Percentiles rank a stretch among this genome's conserved stretches.
These are phyloP conservation scores for Orthonevra nobilis DNA, from an alignment of 2,888 invertebrate species.

Conservation along the genomic window DNA sequence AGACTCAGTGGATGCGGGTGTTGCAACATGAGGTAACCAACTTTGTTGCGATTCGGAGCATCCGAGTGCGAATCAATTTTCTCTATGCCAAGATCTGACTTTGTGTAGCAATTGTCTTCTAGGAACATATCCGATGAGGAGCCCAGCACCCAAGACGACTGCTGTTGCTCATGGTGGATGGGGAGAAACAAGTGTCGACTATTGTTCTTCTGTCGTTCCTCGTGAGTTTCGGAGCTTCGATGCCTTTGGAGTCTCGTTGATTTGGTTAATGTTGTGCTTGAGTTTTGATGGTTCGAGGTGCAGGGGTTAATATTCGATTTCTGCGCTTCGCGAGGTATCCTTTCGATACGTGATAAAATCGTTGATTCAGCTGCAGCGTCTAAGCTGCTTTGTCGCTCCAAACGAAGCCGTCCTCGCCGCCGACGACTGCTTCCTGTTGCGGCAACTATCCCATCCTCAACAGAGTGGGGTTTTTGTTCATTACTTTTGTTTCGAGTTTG, in stretches of 20 bases:
- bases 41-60: constrained; percentile 46
- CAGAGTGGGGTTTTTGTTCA: constrained; percentile 73
- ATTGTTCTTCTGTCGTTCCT: constrained; percentile 78
- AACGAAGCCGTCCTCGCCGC: constrained; percentile 73
- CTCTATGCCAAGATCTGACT: constrained; percentile 80
- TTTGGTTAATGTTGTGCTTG: constrained; percentile 67
- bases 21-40: constrained; percentile 68
- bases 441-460: constrained; percentile 73
- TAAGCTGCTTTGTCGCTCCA: constrained; percentile 78
- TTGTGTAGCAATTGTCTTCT: constrained; percentile 79
- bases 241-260: constrained; percentile 78
- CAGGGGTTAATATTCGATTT: constrained; percentile 71
- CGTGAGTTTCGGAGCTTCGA: constrained; percentile 79
- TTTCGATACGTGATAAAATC: constrained; percentile 70
- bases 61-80: constrained; percentile 73
- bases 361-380: constrained; percentile 75
- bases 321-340: constrained; percentile 61
- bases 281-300: constrained; percentile 21
- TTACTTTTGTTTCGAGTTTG: constrained; percentile 74
- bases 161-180: constrained; percentile 75
- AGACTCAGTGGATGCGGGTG: constrained; percentile 72
- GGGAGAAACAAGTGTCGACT: constrained; percentile 74
- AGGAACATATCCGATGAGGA: constrained; percentile 79
- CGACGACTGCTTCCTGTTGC: constrained; percentile 71
- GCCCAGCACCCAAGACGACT: constrained; percentile 71